phyloP scores from a whole-genome alignment of 2,888 invertebrate species.

The Leptinotarsa tumamoca region DNA sequence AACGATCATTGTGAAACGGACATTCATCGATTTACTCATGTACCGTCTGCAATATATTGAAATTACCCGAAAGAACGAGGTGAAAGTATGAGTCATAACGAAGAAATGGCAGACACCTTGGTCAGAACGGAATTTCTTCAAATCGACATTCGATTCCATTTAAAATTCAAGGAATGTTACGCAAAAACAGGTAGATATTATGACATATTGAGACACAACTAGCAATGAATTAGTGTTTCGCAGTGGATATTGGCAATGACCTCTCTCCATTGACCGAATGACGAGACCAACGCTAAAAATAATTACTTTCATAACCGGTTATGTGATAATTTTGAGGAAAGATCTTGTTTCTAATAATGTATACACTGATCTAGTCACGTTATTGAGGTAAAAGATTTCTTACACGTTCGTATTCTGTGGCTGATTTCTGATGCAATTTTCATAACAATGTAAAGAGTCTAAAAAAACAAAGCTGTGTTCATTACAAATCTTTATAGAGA shows the following conservation, averaged over 20 bases:
- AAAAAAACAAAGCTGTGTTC: too few relatives aligned
- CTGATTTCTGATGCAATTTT: too few relatives aligned
- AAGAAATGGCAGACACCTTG: slow-evolving; percentile 26
- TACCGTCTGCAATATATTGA: neutral
- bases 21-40: neutral
- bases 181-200: slow-evolving; percentile 4
- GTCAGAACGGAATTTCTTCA: slow-evolving; percentile 17
- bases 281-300: slow-evolving; percentile 8
- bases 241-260: slow-evolving; percentile 15
- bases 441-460: too few relatives aligned
- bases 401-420: neutral
- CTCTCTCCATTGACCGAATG: slow-evolving; percentile 4
- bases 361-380: neutral
- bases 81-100: slow-evolving; percentile 33
- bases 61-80: slow-evolving; percentile 2
- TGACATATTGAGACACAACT: slow-evolving; percentile 8
- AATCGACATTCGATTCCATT: slow-evolving; percentile 2
- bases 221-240: slow-evolving; percentile 2
- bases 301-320: slow-evolving; percentile 3
- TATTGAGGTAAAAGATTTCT: neutral
- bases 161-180: slow-evolving; percentile 2
- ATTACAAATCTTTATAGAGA: too few relatives aligned
- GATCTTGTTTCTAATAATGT: neutral
- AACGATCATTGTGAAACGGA: neutral
- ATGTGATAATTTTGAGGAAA: slow-evolving; percentile 13